phyloP scores from a whole-genome alignment of 2,113 vertebrate genomes.

The Ceyx cyanopectus region DNA sequence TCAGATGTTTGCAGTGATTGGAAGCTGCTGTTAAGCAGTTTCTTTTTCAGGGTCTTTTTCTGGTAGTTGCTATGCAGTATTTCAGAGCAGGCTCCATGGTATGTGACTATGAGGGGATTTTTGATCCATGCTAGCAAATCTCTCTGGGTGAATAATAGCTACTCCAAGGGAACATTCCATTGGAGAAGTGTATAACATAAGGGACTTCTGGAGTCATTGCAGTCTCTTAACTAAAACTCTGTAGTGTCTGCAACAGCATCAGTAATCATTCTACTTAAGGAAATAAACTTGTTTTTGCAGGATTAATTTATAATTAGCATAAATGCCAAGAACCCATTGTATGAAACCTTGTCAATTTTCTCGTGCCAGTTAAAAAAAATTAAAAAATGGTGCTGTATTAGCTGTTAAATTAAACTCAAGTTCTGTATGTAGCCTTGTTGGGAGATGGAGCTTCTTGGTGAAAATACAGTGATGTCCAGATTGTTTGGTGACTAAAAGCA shows the following conservation, averaged over 20 bases:
- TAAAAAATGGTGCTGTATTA: background rate
- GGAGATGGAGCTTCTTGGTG: background rate
- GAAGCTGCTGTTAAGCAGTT: too few species aligned
- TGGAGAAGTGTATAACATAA: background rate
- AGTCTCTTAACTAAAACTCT: background rate
- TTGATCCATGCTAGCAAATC: background rate
- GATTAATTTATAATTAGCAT: background rate
- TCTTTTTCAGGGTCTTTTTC: background rate
- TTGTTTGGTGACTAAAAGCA: background rate
- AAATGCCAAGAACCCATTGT: background rate
- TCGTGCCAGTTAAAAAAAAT: background rate
- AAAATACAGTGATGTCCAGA: background rate
- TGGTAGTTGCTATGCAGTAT: background rate
- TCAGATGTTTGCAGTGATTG: too few species aligned
- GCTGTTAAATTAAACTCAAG: background rate
- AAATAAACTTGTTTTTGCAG: background rate
- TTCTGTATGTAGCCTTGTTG: background rate
- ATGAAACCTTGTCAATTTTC: background rate
- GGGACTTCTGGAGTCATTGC: too few species aligned
- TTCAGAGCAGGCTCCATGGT: background rate
- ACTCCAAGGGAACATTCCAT: background rate
- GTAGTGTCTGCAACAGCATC: background rate
- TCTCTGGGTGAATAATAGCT: background rate
- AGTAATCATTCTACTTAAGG: background rate
- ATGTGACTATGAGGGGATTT: background rate